Conservation (phyloP, 2,888 invertebrate genomes). For the Argyra leucocephala region DNA sequence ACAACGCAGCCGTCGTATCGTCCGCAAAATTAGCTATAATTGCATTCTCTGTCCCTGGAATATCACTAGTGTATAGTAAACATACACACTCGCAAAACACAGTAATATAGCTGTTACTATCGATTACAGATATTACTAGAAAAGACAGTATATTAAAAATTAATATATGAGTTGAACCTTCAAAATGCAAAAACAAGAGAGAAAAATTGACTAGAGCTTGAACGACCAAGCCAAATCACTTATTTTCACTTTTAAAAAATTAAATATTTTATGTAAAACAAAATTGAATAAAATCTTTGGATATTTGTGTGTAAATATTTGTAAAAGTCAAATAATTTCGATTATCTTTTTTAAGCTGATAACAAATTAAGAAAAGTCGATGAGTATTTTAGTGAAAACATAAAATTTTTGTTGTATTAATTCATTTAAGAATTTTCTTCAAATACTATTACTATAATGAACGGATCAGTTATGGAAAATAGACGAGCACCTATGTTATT, state of each 20-base stretch:
- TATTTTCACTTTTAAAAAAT: background rate
- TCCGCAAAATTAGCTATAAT: too few relatives aligned
- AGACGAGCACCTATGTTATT: constrained; percentile 15
- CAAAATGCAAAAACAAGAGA: background rate
- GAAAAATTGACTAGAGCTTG: background rate
- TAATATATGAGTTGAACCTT: too few relatives aligned
- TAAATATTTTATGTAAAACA: background rate
- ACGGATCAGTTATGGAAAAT: constrained; percentile 14
- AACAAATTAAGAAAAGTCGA: background rate
- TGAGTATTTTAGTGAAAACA: background rate
- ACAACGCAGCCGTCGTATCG: too few relatives aligned
- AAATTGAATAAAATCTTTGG: background rate
- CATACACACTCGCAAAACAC: too few relatives aligned
- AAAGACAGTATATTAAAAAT: too few relatives aligned
- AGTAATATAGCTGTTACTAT: too few relatives aligned
- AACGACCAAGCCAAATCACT: constrained; percentile 26
- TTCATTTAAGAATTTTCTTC: background rate
- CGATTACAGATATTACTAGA: too few relatives aligned
- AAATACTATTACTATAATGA: background rate
- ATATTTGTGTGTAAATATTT: background rate
- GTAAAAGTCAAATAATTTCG: background rate
- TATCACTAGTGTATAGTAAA: too few relatives aligned
- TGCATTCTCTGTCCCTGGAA: too few relatives aligned
- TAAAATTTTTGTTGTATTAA: background rate
- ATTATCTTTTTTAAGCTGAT: background rate